Evolutionary conservation across 2,888 invertebrate genomes (phyloP).

Genomic region (Cheilosia grossa): DNA sequence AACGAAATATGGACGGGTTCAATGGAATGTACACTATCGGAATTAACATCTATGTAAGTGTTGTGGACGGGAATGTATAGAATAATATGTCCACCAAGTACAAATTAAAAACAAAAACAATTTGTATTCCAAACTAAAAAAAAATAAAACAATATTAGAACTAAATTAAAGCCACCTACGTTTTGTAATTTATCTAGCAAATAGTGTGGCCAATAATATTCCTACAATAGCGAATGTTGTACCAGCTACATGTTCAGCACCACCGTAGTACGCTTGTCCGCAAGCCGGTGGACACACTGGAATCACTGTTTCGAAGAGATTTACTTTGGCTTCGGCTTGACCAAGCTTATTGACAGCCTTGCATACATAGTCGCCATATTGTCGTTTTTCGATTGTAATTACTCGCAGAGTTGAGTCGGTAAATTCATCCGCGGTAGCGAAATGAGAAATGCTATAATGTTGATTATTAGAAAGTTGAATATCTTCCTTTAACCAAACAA

Average conservation of each 20-base stretch:
- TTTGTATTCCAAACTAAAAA: conserved; percentile 34
- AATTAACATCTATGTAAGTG: background rate
- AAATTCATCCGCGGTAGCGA: conserved; percentile 95
- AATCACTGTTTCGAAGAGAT: conserved; percentile 94
- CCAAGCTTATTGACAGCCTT: conserved; percentile 95
- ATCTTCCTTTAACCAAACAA: conserved; percentile 95
- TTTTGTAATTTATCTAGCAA: conserved; percentile 81
- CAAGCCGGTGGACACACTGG: conserved; percentile 97
- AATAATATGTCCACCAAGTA: conserved; percentile 21
- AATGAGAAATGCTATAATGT: conserved; percentile 95
- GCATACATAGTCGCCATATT: conserved; percentile 93
- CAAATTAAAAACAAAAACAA: conserved; percentile 35
- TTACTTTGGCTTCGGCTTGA: conserved; percentile 90
- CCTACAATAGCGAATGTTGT: conserved; percentile 84
- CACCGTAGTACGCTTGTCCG: conserved; percentile 83
- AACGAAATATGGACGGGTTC: conserved; percentile 50
- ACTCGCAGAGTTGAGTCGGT: conserved; percentile 95
- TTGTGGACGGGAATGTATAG: conserved; percentile 22
- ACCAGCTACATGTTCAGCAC: conserved; percentile 79
- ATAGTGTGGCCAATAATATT: conserved; percentile 83
- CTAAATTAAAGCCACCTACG: conserved; percentile 5
- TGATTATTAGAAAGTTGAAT: conserved; percentile 93
- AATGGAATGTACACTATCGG: conserved; percentile 40
- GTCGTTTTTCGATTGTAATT: conserved; percentile 95
- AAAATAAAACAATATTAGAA: conserved; percentile 32